A percentile compares a stretch with the other conserved stretches of the same genome.
Conservation (phyloP, 2,113 vertebrate species). For the Chaenogobius annularis region DNA sequence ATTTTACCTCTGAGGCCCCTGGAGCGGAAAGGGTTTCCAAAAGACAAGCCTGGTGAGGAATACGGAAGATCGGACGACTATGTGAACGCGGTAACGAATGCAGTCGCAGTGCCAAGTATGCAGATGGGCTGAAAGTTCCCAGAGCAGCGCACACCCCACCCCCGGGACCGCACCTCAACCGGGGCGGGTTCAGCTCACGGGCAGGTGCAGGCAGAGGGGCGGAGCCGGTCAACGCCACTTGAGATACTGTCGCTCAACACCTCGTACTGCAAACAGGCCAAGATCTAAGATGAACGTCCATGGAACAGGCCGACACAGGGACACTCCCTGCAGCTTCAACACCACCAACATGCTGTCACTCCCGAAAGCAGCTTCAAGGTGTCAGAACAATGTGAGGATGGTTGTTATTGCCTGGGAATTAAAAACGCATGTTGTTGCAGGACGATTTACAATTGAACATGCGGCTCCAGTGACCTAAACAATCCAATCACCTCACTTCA, state of each 20-base stretch:
- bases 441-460: too few species aligned
- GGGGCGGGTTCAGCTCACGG: slow-evolving; percentile 3
- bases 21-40: neutral
- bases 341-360: too few species aligned
- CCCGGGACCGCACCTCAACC: slow-evolving; percentile 44
- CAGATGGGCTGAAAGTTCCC: slow-evolving; percentile 3
- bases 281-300: too few species aligned
- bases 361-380: too few species aligned
- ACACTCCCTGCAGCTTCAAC: too few species aligned
- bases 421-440: too few species aligned
- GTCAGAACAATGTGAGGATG: too few species aligned
- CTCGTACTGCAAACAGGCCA: too few species aligned
- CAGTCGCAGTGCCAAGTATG: neutral
- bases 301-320: too few species aligned
- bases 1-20: slow-evolving; percentile 31
- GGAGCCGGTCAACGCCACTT: neutral
- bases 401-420: too few species aligned
- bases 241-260: too few species aligned
- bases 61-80: neutral
- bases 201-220: slow-evolving; percentile 23
- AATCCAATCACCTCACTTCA: neutral
- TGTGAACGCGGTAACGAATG: neutral
- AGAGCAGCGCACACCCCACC: slow-evolving; percentile 42
- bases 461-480: neutral
- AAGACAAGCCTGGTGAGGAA: neutral